Evolutionary conservation across 2,888 invertebrate species (phyloP), one percentile per base, ranked within the genome.

Genomic region (Oscheius sp.): DNA sequence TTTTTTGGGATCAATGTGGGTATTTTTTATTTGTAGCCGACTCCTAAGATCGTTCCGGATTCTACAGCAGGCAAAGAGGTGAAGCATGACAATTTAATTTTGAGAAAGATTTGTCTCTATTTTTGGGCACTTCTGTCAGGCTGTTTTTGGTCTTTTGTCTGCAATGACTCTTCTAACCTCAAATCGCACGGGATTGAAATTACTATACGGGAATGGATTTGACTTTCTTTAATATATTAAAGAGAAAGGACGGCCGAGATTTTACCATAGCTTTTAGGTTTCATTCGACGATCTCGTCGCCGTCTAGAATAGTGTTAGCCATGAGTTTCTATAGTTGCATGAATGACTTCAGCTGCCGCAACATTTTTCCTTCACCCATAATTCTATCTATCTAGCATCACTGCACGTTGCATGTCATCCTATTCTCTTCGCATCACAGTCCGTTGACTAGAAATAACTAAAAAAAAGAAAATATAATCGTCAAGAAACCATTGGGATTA

Each of bases 271-370:
- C 69, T 72, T 80, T 80, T 76, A 80, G 80, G 76, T 76, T 80
- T 75, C 80, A 77, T 64, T 74, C 77, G 53, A 76, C 80, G 49
- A 68, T 80, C 69, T 76, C 80, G 61, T 74, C 79, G 68, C 77
- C 77, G 59, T 76, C 77, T 80, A 80, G 78, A 80, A 78, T 80
- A 76, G 78, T 80, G 80, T 80, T 78, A 80, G 80, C 73, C 70
- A 69, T 75, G 49, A 74, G 72, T 68, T 66, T 66, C 27, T 23
- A 52, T 52, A 64, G 64, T 43, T 64, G 66, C 66, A 66, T 66
- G 61, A 35, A 35, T 35, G 35, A 27, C 66, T 52, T 18, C 52
- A 25, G 25, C 52, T 66, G n/a, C 27, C 46, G 45, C 63, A 43
- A n/a, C 29, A 25, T 35, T 27, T 35, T 52, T 27, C 66, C 66